A percentile compares a stretch with the other conserved stretches of the same genome.
Evolutionary conservation across 2,888 invertebrate genomes (phyloP).

Genomic region (Blastobasis adustella): DNA sequence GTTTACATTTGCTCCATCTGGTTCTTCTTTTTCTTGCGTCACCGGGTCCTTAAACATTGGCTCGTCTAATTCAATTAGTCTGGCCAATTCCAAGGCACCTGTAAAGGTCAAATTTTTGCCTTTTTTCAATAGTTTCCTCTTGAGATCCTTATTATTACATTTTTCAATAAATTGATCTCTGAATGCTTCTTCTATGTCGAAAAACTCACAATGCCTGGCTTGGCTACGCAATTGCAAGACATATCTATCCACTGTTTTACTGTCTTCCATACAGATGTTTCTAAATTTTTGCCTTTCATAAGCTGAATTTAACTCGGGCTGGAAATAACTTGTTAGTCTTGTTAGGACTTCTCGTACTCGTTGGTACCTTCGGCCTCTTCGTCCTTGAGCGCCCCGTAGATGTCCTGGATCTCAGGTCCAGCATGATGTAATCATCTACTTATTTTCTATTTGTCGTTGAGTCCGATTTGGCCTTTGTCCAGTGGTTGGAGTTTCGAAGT

Average conservation of each 20-base stretch:
- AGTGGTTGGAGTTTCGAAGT: no score
- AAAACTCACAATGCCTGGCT: neutral
- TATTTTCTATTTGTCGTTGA: neutral
- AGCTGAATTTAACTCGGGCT: neutral
- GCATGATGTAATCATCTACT: constrained; percentile 4
- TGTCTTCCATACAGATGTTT: neutral
- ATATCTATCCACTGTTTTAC: neutral
- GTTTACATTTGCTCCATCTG: neutral
- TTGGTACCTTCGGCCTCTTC: neutral
- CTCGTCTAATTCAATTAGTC: neutral
- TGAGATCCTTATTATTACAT: constrained; percentile 1
- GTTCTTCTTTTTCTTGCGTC: neutral
- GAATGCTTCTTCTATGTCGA: neutral
- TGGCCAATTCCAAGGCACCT: neutral
- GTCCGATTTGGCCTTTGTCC: neutral
- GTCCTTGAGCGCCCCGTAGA: constrained; percentile 1
- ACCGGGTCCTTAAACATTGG: neutral
- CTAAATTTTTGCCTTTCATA: constrained; percentile 3
- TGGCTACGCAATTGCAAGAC: neutral
- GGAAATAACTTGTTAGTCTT: neutral
- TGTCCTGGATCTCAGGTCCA: constrained; percentile 3
- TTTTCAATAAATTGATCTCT: constrained; percentile 6
- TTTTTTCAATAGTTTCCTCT: constrained; percentile 6
- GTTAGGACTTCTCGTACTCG: neutral
- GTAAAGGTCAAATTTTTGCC: constrained; percentile 1